phyloP scores from a whole-genome alignment of 2,888 invertebrate species.

The Cyaniris semiargus region DNA sequence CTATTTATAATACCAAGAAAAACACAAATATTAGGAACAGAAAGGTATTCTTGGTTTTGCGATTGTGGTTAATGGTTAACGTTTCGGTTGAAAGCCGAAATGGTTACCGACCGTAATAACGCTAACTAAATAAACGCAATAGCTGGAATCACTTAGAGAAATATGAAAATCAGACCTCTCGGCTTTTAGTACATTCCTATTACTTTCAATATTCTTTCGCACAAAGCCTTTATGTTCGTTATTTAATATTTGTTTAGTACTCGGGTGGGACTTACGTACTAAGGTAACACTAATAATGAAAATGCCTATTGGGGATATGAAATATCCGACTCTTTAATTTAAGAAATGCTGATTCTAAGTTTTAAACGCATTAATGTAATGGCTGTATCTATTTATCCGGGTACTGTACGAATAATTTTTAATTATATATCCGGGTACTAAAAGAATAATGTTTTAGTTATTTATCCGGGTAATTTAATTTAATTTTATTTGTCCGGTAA shows the following conservation, averaged over 20 bases:
- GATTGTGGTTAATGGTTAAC: conserved; percentile 8
- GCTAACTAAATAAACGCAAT: conserved; percentile 9
- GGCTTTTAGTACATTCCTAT: conserved; percentile 20
- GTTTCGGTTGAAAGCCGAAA: conserved; percentile 27
- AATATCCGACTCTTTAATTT: background rate
- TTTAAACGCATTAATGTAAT: background rate
- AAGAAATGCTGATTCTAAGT: background rate
- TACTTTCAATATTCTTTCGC: background rate
- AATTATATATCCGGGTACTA: no score
- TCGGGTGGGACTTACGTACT: background rate
- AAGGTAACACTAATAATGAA: background rate
- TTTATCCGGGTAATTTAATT: no score
- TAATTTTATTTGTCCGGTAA: no score
- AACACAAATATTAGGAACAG: background rate
- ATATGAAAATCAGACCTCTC: conserved; percentile 25
- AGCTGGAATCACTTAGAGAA: conserved; percentile 28
- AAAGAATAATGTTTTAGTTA: no score
- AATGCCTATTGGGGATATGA: background rate
- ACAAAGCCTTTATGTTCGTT: background rate
- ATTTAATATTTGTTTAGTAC: background rate
- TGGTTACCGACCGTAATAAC: conserved; percentile 6
- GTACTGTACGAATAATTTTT: no score
- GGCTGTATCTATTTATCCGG: no score
- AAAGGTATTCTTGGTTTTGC: conserved; percentile 7
- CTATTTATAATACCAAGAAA: background rate